Evolutionary conservation across 2,888 invertebrate species (phyloP).

Genomic region (Zootermopsis nevadensis): DNA sequence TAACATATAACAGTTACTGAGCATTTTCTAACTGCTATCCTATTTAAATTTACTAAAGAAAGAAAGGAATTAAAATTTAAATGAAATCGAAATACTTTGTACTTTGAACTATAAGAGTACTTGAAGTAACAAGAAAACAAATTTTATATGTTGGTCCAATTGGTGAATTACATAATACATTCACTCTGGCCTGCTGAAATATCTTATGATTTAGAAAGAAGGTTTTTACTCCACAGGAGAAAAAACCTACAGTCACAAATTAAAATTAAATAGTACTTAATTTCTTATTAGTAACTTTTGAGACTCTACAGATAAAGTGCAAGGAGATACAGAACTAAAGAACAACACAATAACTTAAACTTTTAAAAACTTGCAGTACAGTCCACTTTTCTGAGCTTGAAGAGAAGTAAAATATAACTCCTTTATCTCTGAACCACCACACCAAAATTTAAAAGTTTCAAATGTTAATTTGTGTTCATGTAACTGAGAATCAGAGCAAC

Average conservation of each 20-base stretch:
- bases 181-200: constrained; percentile 4
- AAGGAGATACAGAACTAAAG: neutral
- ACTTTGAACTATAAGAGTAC: constrained; percentile 33
- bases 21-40: neutral
- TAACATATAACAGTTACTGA: neutral
- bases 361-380: neutral
- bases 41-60: neutral
- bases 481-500: neutral
- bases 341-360: neutral
- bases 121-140: constrained; percentile 19
- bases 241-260: neutral
- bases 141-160: constrained; percentile 26
- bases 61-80: neutral
- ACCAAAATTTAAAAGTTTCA: neutral
- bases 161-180: constrained; percentile 15
- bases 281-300: neutral
- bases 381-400: neutral
- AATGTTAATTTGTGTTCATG: neutral
- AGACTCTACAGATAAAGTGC: neutral
- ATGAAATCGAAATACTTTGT: neutral
- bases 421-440: neutral
- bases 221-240: neutral
- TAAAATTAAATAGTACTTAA: neutral
- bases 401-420: neutral
- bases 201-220: neutral